Percentiles rank a stretch among this genome's conserved stretches.
Conservation (phyloP, 2,113 vertebrate species). For the Craseonycteris thonglongyai region DNA sequence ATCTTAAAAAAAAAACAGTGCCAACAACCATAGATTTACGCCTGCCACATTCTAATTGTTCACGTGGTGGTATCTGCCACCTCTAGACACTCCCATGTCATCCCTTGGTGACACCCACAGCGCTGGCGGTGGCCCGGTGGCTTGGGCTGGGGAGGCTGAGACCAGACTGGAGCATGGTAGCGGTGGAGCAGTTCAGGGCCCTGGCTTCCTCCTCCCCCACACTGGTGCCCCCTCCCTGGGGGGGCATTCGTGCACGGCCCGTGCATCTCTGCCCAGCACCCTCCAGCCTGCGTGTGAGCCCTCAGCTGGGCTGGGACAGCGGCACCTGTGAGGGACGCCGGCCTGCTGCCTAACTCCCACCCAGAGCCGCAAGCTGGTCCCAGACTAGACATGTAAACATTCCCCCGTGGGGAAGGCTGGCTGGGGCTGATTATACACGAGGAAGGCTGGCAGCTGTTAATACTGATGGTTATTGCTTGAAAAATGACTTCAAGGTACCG, state of each 20-base stretch:
- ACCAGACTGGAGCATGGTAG: no score
- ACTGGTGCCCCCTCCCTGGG: accelerated
- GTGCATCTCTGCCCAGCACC: accelerated
- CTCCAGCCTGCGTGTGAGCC: accelerated
- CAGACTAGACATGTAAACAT: no score
- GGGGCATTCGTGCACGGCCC: no score
- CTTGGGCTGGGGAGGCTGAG: accelerated
- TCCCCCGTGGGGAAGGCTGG: slow-evolving; percentile 66
- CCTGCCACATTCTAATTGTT: no score
- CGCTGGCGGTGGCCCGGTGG: accelerated
- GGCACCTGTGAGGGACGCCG: slow-evolving; percentile 43
- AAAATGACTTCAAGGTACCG: slow-evolving; percentile 68
- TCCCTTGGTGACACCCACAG: accelerated
- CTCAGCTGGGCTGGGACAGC: slow-evolving; percentile 54
- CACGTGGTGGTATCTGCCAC: accelerated
- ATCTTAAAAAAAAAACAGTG: no score
- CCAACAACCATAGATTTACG: accelerated
- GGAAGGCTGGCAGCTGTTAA: slow-evolving; percentile 75
- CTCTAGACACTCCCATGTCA: accelerated
- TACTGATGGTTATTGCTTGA: slow-evolving; percentile 75
- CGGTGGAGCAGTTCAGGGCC: no score
- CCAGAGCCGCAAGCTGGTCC: no score
- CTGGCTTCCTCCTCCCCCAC: accelerated
- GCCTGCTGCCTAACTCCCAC: slow-evolving; percentile 20
- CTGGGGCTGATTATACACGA: slow-evolving; percentile 70